Conservation (phyloP, 2,888 invertebrate species). For the Prenolepis imparis region DNA sequence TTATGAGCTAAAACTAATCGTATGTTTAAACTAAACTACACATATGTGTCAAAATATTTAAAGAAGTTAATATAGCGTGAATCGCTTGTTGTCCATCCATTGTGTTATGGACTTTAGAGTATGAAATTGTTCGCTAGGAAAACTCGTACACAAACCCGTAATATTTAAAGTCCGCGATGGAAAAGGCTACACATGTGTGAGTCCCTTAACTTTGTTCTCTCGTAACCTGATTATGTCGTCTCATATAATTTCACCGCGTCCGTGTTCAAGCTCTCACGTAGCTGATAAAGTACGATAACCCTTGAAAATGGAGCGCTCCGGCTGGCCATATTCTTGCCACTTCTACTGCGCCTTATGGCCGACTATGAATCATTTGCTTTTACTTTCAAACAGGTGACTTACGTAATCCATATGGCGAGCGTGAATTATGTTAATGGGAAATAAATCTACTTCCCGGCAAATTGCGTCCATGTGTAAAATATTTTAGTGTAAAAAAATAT, state of each 20-base stretch:
- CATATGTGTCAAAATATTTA: too few relatives aligned
- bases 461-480: background rate
- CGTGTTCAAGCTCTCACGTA: conserved; percentile 35
- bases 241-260: conserved; percentile 36
- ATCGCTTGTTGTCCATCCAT: background rate
- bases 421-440: conserved; percentile 8
- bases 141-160: background rate
- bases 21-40: too few relatives aligned
- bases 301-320: conserved; percentile 42
- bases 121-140: background rate
- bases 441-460: background rate
- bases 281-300: conserved; percentile 52
- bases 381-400: conserved; percentile 37
- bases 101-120: background rate
- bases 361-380: conserved; percentile 36
- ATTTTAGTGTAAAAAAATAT: background rate
- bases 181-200: conserved; percentile 18
- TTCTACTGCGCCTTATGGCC: conserved; percentile 19
- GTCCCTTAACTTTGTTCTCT: conserved; percentile 28
- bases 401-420: background rate
- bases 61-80: background rate
- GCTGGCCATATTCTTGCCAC: conserved; percentile 34
- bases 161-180: conserved; percentile 26
- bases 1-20: too few relatives aligned
- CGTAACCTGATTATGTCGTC: conserved; percentile 44